Evolutionary conservation across 2,113 vertebrate species (phyloP).

Genomic region (Festucalex cinctus): DNA sequence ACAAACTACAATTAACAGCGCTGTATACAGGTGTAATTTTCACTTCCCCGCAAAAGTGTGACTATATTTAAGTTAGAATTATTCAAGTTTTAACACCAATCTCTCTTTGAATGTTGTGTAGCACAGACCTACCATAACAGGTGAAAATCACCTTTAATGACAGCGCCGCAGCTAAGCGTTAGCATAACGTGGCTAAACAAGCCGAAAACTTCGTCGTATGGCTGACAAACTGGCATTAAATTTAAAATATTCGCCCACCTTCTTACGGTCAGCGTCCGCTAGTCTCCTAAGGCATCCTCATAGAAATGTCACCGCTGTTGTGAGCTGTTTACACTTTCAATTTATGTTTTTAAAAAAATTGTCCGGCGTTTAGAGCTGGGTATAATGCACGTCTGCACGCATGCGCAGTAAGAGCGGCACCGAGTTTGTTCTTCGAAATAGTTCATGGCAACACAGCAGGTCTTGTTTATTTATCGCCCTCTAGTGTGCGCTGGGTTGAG

Average conservation of each 20-base stretch:
- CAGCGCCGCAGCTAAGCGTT: constrained; percentile 5
- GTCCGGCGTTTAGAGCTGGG: neutral
- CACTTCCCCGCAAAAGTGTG: neutral
- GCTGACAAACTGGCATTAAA: too few relatives aligned
- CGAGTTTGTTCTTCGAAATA: neutral
- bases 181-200: constrained; percentile 12
- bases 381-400: constrained; percentile 21
- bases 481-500: constrained; percentile 4
- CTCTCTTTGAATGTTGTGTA: neutral
- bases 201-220: neutral
- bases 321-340: neutral
- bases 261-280: neutral
- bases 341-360: constrained; percentile 1
- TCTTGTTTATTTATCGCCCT: neutral
- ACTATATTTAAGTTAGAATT: neutral
- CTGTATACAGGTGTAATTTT: neutral
- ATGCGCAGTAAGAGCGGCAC: neutral
- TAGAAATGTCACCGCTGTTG: neutral
- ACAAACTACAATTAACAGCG: neutral
- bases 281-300: constrained; percentile 25
- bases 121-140: neutral
- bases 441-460: neutral
- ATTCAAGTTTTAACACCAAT: neutral
- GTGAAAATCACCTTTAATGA: neutral
- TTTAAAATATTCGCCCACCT: constrained; percentile 20